A percentile compares a stretch with the other conserved stretches of the same genome.
Conservation (phyloP, 64 coral and sea anemone genomes). For the Pachyseris speciosa region DNA sequence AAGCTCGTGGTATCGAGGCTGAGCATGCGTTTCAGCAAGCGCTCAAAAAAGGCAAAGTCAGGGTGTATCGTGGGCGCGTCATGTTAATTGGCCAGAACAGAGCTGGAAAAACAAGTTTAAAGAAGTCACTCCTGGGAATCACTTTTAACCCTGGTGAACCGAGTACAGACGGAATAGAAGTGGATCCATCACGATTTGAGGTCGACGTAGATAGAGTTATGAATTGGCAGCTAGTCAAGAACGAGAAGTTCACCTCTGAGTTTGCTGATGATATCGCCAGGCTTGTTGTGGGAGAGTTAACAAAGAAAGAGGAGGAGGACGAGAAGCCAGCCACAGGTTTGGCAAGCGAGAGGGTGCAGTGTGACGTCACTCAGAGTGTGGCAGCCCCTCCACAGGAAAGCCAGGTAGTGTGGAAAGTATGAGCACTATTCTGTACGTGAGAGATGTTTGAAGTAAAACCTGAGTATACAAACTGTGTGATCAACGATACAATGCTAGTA, state of each 20-base stretch:
- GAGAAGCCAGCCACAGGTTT: background rate
- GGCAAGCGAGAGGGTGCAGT: background rate
- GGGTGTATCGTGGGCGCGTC: conserved; percentile 16
- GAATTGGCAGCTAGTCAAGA: conserved; percentile 44
- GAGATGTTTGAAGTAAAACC: too few species aligned
- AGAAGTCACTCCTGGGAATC: conserved; percentile 60
- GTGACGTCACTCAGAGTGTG: conserved; percentile 7
- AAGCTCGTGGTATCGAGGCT: conserved; percentile 31
- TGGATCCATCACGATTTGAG: conserved; percentile 60
- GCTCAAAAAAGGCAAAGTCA: conserved; percentile 30
- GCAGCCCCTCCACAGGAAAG: background rate
- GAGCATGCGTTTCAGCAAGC: conserved; percentile 27
- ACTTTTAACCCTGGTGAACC: conserved; percentile 51
- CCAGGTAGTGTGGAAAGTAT: background rate
- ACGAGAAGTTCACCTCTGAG: conserved; percentile 39
- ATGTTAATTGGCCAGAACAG: conserved; percentile 65
- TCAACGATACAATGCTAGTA: too few species aligned
- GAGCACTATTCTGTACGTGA: background rate
- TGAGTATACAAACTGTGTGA: too few species aligned
- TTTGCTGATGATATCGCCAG: conserved; percentile 54
- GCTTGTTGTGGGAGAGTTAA: conserved; percentile 3
- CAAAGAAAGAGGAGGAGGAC: background rate
- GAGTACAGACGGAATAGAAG: conserved; percentile 62
- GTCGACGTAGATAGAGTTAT: conserved; percentile 30
- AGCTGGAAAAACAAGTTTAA: conserved; percentile 73